These are phyloP conservation scores for Anthopleura xanthogrammica DNA, from an alignment of 92 coral and sea anemone species.

Conservation along the genomic window DNA sequence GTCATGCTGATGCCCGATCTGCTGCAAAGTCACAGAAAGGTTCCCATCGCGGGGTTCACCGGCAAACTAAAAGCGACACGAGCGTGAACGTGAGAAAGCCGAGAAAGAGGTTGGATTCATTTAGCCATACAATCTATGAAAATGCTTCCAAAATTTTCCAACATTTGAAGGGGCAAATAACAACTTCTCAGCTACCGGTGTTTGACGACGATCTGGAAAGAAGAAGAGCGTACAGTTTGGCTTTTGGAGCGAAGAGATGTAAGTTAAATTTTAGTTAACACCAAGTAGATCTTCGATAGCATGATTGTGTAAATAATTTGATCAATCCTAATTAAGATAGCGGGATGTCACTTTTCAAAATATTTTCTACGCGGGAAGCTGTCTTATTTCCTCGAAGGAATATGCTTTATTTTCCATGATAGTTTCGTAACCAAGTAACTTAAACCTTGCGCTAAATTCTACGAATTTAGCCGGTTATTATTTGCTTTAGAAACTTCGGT, in stretches of 20 bases:
- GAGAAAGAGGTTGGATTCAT: conserved; percentile 60
- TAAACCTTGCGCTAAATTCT: not conserved
- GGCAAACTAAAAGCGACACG: conserved; percentile 62
- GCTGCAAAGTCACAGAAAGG: conserved; percentile 31
- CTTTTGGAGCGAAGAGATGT: conserved; percentile 98
- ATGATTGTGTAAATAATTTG: not conserved
- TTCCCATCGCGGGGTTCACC: conserved; percentile 33
- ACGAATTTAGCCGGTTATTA: conserved; percentile 5
- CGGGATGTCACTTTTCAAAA: not conserved
- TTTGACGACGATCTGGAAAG: conserved; percentile 89
- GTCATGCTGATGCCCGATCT: conserved; percentile 46
- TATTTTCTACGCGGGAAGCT: not conserved
- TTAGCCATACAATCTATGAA: conserved; percentile 82
- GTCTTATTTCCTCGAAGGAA: not conserved
- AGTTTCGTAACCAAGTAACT: not conserved
- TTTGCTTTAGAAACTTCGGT: conserved; percentile 32
- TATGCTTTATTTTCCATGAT: not conserved
- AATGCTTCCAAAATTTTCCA: conserved; percentile 83
- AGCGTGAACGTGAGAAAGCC: conserved; percentile 28
- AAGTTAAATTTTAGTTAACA: conserved; percentile 32
- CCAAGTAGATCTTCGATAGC: not conserved
- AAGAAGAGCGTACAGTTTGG: conserved; percentile 94
- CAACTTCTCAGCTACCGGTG: conserved; percentile 71
- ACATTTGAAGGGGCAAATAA: conserved; percentile 82
- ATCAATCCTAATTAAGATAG: not conserved